Evolutionary conservation across 2,888 invertebrate genomes (phyloP).

Genomic region (Lithophane ornitopus): DNA sequence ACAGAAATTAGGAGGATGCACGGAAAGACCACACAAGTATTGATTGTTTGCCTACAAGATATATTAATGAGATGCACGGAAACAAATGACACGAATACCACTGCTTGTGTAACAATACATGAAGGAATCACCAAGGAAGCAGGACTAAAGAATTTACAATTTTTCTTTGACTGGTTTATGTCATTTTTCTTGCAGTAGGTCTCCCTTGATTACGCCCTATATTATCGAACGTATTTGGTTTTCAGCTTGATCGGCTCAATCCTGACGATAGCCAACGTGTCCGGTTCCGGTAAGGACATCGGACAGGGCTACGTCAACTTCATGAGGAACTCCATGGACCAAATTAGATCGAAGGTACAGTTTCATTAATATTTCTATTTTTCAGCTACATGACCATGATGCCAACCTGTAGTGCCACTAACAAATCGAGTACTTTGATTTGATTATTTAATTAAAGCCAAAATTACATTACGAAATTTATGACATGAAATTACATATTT

Average conservation of each 20-base stretch:
- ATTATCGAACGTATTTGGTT: background rate
- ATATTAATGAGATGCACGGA: too few relatives aligned
- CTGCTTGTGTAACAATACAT: background rate
- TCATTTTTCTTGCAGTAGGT: background rate
- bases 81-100: background rate
- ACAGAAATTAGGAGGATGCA: background rate
- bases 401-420: background rate
- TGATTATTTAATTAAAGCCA: background rate
- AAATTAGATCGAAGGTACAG: conserved; percentile 97
- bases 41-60: too few relatives aligned
- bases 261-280: conserved; percentile 93
- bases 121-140: background rate
- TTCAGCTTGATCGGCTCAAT: conserved; percentile 88
- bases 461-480: too few relatives aligned
- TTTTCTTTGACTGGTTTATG: background rate
- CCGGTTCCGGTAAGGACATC: conserved; percentile 98
- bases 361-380: background rate
- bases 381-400: background rate
- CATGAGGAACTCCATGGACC: conserved; percentile 99
- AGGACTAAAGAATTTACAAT: background rate
- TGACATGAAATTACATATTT: too few relatives aligned
- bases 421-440: background rate
- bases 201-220: background rate
- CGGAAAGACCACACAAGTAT: too few relatives aligned
- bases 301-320: conserved; percentile 99